Evolutionary conservation across 2,797 vertebrate species (phyloP).

Genomic region (Onychomys arenicola): DNA sequence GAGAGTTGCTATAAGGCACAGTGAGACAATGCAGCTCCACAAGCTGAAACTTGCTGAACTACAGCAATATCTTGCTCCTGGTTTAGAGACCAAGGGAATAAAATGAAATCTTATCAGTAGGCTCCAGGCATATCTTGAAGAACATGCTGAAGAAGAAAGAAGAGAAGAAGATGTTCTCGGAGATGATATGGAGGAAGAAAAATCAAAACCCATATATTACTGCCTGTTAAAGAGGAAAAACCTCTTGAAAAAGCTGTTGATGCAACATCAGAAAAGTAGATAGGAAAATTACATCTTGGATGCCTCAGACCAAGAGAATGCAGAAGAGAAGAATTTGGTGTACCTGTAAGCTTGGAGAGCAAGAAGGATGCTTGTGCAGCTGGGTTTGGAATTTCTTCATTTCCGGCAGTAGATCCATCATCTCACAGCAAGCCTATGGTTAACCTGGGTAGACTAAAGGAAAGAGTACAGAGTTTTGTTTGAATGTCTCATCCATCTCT

Average conservation of each 20-base stretch:
- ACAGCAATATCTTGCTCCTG: constrained; percentile 93
- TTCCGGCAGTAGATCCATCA: neutral
- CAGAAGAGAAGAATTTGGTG: neutral
- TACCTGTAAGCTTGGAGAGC: neutral
- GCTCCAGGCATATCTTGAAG: constrained; percentile 94
- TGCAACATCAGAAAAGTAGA: constrained; percentile 68
- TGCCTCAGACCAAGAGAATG: neutral
- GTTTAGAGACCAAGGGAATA: constrained; percentile 94
- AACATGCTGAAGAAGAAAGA: constrained; percentile 92
- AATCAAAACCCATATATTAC: constrained; percentile 85
- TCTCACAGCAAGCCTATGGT: constrained; percentile 82
- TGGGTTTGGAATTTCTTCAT: neutral
- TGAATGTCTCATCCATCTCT: constrained; percentile 94
- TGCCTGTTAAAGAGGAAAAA: constrained; percentile 84
- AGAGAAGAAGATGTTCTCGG: constrained; percentile 88
- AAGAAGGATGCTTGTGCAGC: neutral
- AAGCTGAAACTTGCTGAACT: constrained; percentile 92
- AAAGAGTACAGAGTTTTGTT: constrained; percentile 95
- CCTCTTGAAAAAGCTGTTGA: constrained; percentile 83
- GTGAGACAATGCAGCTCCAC: neutral
- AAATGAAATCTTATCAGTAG: constrained; percentile 94
- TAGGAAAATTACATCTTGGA: neutral
- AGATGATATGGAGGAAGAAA: constrained; percentile 75
- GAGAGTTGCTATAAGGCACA: neutral
- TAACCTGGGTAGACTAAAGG: constrained; percentile 94